Percentiles rank a stretch among this genome's conserved stretches.
Evolutionary conservation across 2,888 invertebrate genomes (phyloP).

Genomic region (Thymelicus lineola): DNA sequence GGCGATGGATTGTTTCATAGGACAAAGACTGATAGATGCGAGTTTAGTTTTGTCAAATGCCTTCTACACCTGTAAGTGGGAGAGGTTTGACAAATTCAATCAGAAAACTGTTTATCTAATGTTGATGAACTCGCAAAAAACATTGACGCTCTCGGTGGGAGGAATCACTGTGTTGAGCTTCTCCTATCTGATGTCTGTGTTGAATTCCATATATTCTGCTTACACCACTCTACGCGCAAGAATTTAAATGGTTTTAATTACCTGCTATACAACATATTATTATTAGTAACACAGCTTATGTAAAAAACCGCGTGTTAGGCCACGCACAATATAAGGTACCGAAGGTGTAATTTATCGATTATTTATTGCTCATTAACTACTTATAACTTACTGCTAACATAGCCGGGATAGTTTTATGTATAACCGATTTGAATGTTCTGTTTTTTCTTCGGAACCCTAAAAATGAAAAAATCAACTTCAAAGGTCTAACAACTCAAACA

Average conservation of each 20-base stretch:
- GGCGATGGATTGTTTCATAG: conserved; percentile 61
- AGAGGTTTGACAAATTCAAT: conserved; percentile 61
- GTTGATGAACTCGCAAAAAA: conserved; percentile 62
- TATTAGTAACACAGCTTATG: too few species aligned
- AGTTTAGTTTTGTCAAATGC: conserved; percentile 57
- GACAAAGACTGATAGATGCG: conserved; percentile 64
- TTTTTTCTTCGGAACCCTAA: too few species aligned
- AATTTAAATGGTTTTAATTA: conserved; percentile 2
- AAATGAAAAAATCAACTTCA: too few species aligned
- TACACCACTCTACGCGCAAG: conserved; percentile 56
- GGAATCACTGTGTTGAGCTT: conserved; percentile 60
- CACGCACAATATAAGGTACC: too few species aligned
- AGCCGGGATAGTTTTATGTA: too few species aligned
- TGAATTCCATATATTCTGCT: conserved; percentile 62
- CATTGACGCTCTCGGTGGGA: conserved; percentile 61
- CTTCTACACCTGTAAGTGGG: conserved; percentile 66
- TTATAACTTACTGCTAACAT: too few species aligned
- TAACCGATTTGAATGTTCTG: too few species aligned
- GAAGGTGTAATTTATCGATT: too few species aligned
- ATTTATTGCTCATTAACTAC: too few species aligned
- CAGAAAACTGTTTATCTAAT: conserved; percentile 61
- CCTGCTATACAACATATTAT: too few species aligned
- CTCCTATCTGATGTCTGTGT: conserved; percentile 58
- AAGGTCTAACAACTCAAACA: too few species aligned
- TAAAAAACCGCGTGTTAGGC: too few species aligned